phyloP scores from a whole-genome alignment of 2,888 invertebrate species.

The Diadegma fenestrale region DNA sequence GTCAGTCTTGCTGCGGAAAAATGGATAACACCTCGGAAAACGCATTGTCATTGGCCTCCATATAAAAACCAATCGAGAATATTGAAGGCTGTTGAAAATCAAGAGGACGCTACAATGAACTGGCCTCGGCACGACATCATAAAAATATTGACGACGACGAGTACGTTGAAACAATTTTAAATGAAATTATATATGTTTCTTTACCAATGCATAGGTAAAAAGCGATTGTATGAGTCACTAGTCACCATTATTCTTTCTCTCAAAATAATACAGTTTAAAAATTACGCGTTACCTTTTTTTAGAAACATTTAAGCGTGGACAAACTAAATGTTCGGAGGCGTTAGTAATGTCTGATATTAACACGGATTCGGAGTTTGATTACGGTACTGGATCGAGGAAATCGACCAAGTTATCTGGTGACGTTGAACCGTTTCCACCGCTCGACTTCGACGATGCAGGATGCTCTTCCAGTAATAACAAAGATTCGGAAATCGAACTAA shows the following conservation, averaged over 20 bases:
- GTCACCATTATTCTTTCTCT: conserved; percentile 47
- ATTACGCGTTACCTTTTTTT: conserved; percentile 37
- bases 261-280: conserved; percentile 37
- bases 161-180: conserved; percentile 52
- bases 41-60: conserved; percentile 56
- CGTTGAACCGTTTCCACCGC: conserved; percentile 57
- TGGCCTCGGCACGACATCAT: conserved; percentile 56
- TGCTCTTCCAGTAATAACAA: conserved; percentile 34
- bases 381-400: conserved; percentile 34
- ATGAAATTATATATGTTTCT: conserved; percentile 44
- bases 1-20: conserved; percentile 45
- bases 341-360: conserved; percentile 50
- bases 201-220: conserved; percentile 47
- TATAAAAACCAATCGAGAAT: conserved; percentile 53
- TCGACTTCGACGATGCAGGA: conserved; percentile 50
- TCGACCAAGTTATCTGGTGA: conserved; percentile 45
- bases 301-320: conserved; percentile 50
- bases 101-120: conserved; percentile 48
- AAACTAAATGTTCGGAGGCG: conserved; percentile 44
- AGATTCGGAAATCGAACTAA: conserved; percentile 24
- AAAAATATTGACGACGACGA: conserved; percentile 61
- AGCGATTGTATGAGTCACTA: conserved; percentile 32
- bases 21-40: conserved; percentile 50
- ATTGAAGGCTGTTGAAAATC: conserved; percentile 58
- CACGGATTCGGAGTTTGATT: conserved; percentile 55